Evolutionary conservation across 2,797 vertebrate genomes (phyloP).

Genomic region (Argyrosomus regius): DNA sequence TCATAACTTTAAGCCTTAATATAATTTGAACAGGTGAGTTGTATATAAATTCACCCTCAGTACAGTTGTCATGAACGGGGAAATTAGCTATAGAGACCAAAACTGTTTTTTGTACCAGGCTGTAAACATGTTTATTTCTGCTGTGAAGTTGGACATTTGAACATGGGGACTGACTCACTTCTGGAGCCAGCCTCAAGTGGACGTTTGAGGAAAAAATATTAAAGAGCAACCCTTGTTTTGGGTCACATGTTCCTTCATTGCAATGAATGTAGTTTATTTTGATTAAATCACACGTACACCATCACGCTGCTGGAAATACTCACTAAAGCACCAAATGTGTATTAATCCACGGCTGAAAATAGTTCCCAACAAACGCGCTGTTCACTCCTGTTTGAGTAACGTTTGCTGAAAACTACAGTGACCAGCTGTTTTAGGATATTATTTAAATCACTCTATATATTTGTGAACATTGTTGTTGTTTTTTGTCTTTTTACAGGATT

Average conservation of each 20-base stretch:
- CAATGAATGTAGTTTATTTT: background rate
- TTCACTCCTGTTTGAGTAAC: background rate
- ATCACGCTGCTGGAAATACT: background rate
- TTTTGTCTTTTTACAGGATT: background rate
- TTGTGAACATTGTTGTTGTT: background rate
- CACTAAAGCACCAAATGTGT: background rate
- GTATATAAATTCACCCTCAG: no score
- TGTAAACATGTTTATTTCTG: no score
- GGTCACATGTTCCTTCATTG: background rate
- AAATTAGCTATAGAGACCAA: no score
- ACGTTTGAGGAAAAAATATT: background rate
- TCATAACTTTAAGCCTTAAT: no score
- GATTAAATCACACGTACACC: background rate
- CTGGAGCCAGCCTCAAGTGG: no score
- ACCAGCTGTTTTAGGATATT: background rate
- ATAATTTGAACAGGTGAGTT: no score
- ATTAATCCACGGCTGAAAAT: constrained; percentile 3
- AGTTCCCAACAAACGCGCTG: background rate
- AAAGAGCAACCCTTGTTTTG: background rate
- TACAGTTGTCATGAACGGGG: no score
- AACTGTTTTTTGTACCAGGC: no score
- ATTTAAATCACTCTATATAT: background rate
- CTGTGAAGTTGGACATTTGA: no score
- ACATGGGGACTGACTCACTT: no score
- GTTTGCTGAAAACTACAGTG: background rate